phyloP scores from a whole-genome alignment of 1,140 invertebrate genomes.

The Melanaphis sacchari region DNA sequence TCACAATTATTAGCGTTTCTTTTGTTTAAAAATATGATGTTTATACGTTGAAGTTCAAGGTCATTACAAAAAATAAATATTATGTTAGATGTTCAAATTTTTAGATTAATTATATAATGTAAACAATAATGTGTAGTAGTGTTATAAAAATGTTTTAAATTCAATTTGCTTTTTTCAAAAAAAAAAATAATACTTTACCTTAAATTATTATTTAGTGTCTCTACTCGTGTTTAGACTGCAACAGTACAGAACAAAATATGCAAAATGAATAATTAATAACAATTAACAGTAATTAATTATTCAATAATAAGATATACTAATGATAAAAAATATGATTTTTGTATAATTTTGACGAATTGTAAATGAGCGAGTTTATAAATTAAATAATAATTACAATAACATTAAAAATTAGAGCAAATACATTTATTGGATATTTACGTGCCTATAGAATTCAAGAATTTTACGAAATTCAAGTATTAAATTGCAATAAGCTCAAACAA shows the following conservation, averaged over 20 bases:
- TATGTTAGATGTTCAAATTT: background rate
- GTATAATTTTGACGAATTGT: background rate
- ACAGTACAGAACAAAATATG: background rate
- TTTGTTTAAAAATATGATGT: background rate
- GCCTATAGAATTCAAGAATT: background rate
- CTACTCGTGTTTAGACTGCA: background rate
- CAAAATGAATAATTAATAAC: background rate
- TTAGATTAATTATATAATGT: background rate
- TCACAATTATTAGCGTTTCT: background rate
- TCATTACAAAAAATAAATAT: background rate
- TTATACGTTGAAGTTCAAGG: conserved; percentile 14
- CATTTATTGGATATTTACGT: background rate
- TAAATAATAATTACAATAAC: background rate
- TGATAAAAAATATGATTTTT: background rate
- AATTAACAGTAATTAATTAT: background rate
- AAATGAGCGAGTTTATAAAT: background rate
- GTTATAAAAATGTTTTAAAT: background rate
- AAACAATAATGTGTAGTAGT: background rate
- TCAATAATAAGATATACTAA: background rate
- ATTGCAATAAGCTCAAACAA: background rate
- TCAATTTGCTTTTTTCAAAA: background rate
- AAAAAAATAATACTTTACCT: no score
- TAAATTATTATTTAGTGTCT: background rate
- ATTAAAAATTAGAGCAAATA: background rate
- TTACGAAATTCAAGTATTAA: background rate